Percentiles rank a stretch among this genome's conserved stretches.
Evolutionary conservation across 2,797 vertebrate species (phyloP).

Genomic region (Halcyon leucocephala): DNA sequence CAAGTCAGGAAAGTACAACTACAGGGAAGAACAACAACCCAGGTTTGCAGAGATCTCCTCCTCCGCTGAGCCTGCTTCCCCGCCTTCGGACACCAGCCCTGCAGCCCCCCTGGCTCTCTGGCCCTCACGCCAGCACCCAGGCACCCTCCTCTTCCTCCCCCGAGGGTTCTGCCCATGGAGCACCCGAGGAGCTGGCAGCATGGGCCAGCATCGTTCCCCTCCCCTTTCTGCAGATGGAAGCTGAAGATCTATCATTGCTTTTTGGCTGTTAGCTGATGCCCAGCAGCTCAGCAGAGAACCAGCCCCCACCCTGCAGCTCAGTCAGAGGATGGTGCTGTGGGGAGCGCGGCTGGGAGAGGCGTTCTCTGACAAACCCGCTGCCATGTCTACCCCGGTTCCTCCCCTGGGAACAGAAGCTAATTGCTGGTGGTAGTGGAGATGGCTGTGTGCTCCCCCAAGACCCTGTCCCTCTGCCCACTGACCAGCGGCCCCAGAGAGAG

Average conservation of each 20-base stretch:
- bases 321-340: rapidly evolving
- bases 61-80: too few relatives aligned
- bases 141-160: not conserved
- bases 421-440: not conserved
- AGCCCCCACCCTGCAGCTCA: not conserved
- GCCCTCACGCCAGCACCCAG: rapidly evolving
- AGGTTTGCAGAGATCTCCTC: not conserved
- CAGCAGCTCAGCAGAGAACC: not conserved
- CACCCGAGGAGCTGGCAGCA: not conserved
- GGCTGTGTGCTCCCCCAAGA: rapidly evolving
- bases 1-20: not conserved
- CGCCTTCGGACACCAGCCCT: not conserved
- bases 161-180: rapidly evolving
- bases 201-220: not conserved
- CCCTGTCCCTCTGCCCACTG: rapidly evolving
- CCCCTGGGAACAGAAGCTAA: rapidly evolving
- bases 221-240: rapidly evolving
- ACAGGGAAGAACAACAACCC: not conserved
- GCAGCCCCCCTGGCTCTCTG: not conserved
- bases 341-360: not conserved
- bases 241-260: rapidly evolving
- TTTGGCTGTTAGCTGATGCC: not conserved
- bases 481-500: too few relatives aligned
- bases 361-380: rapidly evolving
- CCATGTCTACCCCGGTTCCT: not conserved